These are phyloP conservation scores for Margarornis squamiger DNA, from an alignment of 2,797 vertebrate genomes.

Conservation along the genomic window DNA sequence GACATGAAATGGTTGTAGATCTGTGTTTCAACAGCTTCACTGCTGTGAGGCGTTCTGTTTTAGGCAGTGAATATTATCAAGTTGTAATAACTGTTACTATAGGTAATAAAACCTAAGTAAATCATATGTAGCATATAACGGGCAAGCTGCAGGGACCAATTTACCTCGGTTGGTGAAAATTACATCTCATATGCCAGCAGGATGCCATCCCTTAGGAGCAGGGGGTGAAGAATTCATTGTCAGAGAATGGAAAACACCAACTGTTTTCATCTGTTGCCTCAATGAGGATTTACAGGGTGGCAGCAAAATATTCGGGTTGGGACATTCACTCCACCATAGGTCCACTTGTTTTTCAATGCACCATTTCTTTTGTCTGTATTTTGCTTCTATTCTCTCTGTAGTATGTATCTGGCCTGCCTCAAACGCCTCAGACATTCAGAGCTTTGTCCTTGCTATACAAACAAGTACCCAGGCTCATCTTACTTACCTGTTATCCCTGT, in stretches of 20 bases:
- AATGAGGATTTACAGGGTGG: neutral
- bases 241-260: neutral
- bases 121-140: conserved; percentile 19
- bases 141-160: conserved; percentile 8
- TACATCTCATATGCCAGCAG: neutral
- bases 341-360: neutral
- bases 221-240: conserved; percentile 29
- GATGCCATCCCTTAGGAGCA: neutral
- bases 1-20: neutral
- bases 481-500: neutral
- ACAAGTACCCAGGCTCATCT: neutral
- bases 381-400: neutral
- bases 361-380: neutral
- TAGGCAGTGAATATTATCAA: neutral
- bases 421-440: neutral
- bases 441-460: neutral
- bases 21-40: neutral
- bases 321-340: neutral
- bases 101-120: conserved; percentile 35
- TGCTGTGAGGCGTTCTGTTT: neutral
- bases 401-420: neutral
- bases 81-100: neutral
- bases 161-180: conserved; percentile 51
- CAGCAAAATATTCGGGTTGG: neutral
- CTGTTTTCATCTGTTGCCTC: conserved; percentile 23